These are phyloP conservation scores for Numenius phaeopus DNA, from an alignment of 2,797 vertebrate species.

Conservation along the genomic window DNA sequence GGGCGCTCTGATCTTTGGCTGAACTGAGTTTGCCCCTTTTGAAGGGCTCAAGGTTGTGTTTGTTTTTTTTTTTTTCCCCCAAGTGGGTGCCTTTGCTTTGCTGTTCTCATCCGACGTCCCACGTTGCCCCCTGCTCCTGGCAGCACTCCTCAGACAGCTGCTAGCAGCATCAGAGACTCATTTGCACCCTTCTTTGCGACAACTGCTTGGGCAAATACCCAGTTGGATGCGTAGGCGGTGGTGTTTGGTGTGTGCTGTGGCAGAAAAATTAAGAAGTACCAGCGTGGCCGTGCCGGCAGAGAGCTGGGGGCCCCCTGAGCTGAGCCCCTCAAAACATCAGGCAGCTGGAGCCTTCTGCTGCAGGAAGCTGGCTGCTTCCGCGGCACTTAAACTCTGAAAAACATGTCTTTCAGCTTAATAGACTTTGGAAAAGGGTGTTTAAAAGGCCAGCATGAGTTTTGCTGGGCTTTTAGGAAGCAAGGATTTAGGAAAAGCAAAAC, in stretches of 20 bases:
- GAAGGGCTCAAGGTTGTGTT: not conserved
- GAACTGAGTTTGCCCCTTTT: not conserved
- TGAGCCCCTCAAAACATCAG: not conserved
- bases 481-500: not conserved
- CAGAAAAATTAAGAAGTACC: not conserved
- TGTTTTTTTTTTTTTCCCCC: no score
- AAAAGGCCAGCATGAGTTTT: not conserved
- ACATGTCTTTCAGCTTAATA: not conserved
- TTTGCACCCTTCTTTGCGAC: not conserved
- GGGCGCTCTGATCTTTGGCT: not conserved
- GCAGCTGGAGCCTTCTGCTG: not conserved
- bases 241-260: not conserved
- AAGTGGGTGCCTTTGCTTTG: not conserved
- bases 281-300: fast-evolving
- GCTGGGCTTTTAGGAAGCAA: not conserved
- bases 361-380: not conserved
- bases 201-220: not conserved
- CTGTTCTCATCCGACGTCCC: not conserved
- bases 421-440: not conserved
- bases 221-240: not conserved
- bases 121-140: not conserved
- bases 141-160: not conserved
- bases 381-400: not conserved
- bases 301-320: not conserved
- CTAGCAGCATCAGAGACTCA: not conserved